Evolutionary conservation across 2,888 invertebrate species (phyloP), one percentile per base, ranked within the genome.

Genomic region (Orchestes rusci): DNA sequence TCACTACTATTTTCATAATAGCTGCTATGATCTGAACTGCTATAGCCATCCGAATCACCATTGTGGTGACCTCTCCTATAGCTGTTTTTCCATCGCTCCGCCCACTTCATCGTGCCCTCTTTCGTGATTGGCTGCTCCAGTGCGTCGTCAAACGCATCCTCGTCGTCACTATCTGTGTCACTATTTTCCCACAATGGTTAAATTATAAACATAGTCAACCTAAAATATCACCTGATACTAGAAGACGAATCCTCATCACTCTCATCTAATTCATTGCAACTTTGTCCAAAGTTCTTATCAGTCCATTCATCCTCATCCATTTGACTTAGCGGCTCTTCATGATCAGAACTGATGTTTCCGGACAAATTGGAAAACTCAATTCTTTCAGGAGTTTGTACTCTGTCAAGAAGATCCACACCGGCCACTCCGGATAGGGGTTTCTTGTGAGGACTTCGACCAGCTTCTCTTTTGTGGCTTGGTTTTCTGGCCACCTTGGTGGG

Each of bases 221-320:
- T 30, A 5, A 5, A 7, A 29, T 17, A 35, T 40, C 53, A 73
- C 73, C 73, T 74, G 61, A 71, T 62, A 57, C 73, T 72, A 4
- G 75, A 76, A 8, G 43, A 36, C 47, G 76, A 74, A 53, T 78
- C 77, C 59, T 85, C 85, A 44, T 66, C 66, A 43, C 63, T 65
- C 40, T 66, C 66, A 36, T 64, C 66, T 59, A 75, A 69, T 65
- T 82, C 82, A 19, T 81, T 81, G 17, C 84, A 79, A 32, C 83
- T 80, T 1, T 87, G 86, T 30, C 89, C 80, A 66, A 91, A 91
- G 72, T 95, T 95, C 55, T 90, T 77, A 57, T 92, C 91, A 0
- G 92, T 93, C 88, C 94, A 93, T 65, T 94, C 93, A 62, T 94
- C 93, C 65, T 95, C 94, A 62, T 92, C 92, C 68, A 92, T 89